Base-by-base conservation (phyloP, 2,797 vertebrate species). In the Labroides dimidiatus region DNA sequence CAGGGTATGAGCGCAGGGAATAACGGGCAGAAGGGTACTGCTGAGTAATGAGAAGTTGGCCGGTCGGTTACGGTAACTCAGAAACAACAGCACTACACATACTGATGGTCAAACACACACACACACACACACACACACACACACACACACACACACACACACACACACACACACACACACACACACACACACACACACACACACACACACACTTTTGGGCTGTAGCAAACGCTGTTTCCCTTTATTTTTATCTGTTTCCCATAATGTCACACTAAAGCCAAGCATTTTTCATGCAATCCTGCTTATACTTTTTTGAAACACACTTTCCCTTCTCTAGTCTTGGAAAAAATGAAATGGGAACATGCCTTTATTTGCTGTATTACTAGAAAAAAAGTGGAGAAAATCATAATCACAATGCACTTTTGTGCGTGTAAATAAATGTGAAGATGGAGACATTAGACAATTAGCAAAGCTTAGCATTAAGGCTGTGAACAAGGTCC, bases 1-100 rank as follows among this genome's bases (percentile, higher is more conserved):
- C 91, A 91, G 77, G 60, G 65, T 13, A 56, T 72, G 77, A 80
- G 67, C 41, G 15, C 42, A 57, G 74, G 72, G 76, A 78, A 78
- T 82, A 88, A 83, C 57, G 65, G 84, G 77, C 70, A 82, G 65
- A 74, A 58, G 56, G 82, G 64, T 75, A 69, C 19, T 84, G 89
- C 90, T 91, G 89, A 90, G 89, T 90, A 89, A 92, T 87, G 58
- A 71, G 49, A 81, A 75, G 68, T 84, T 33, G n/a, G 19, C 62
- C 1, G 59, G 50, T 69, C 80, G 80, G 80, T 91, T 92, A 92
- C 91, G 54, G 92, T 89, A 91, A 92, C 64, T 52, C 77, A 61
- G 50, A 11, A 20, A 90, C 86, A 90, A 89, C 79, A 81, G 87
- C 4, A 16, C 78, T 75, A 82, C 67, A 91, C 82, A 91, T 47